These are phyloP conservation scores for Kobus ellipsiprymnus DNA, from an alignment of 2,113 vertebrate genomes.

Conservation along the genomic window DNA sequence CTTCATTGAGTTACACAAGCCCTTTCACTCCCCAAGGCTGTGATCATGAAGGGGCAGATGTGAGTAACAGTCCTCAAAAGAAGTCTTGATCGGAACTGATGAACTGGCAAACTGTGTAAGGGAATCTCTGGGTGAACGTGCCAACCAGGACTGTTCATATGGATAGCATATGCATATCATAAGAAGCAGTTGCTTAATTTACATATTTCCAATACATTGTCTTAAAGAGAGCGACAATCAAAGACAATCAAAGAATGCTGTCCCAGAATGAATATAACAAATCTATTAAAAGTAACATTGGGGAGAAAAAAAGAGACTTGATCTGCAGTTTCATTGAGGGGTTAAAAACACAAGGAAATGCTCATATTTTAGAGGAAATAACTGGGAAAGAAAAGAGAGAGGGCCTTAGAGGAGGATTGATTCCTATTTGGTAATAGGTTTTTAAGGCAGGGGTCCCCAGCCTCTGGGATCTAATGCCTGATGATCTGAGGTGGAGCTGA, in stretches of 20 bases:
- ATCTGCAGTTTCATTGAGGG: neutral
- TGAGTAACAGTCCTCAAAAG: neutral
- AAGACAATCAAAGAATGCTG: neutral
- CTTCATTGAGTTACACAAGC: neutral
- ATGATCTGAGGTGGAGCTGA: neutral
- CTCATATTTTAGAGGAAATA: neutral
- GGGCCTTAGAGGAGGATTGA: neutral
- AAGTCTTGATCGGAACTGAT: neutral
- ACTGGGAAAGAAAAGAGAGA: neutral
- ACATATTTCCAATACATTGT: neutral
- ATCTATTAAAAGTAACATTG: neutral
- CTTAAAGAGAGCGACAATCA: neutral
- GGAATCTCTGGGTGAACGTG: neutral
- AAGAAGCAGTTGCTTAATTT: neutral
- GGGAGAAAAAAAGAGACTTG: neutral
- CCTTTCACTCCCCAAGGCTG: neutral
- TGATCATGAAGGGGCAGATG: neutral
- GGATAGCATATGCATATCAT: neutral
- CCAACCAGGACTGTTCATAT: neutral
- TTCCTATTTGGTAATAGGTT: neutral
- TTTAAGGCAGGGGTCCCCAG: neutral
- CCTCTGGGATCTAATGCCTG: neutral
- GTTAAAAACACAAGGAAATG: neutral
- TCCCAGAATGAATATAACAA: neutral
- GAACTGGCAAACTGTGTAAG: neutral